Percentiles rank a stretch among this genome's conserved stretches.
These are phyloP conservation scores for Drosophila kuntzei DNA, from an alignment of 2,888 invertebrate genomes.

Conservation along the genomic window DNA sequence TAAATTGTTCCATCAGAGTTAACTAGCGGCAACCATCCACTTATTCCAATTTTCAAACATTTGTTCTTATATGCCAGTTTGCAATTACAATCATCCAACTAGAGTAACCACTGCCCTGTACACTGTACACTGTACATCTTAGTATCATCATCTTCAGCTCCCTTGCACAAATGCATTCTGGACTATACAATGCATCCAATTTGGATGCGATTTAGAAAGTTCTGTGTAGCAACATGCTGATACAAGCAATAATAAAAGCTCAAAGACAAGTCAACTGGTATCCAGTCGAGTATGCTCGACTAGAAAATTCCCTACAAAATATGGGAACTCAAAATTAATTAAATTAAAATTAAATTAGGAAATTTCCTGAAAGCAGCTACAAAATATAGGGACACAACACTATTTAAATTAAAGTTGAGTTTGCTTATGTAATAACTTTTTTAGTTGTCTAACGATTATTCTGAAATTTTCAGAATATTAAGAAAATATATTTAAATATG, in stretches of 20 bases:
- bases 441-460: not conserved
- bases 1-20: not conserved
- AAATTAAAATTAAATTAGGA: too few relatives aligned
- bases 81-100: constrained; percentile 22
- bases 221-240: constrained; percentile 26
- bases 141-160: constrained; percentile 10
- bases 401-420: not conserved
- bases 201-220: constrained; percentile 37
- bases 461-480: not conserved
- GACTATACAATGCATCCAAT: constrained; percentile 11
- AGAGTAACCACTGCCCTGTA: constrained; percentile 5
- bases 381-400: not conserved
- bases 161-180: not conserved
- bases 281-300: not conserved
- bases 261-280: constrained; percentile 12
- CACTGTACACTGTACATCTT: not conserved
- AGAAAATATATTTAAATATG: not conserved
- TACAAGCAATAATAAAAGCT: constrained; percentile 36
- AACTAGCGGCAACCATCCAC: constrained; percentile 1
- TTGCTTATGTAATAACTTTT: not conserved
- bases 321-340: not conserved
- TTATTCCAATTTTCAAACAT: not conserved
- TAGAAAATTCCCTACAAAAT: not conserved
- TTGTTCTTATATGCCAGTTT: constrained; percentile 6
- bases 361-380: too few relatives aligned